Evolutionary conservation across 2,113 vertebrate genomes (phyloP).

Genomic region (Bos indicus): DNA sequence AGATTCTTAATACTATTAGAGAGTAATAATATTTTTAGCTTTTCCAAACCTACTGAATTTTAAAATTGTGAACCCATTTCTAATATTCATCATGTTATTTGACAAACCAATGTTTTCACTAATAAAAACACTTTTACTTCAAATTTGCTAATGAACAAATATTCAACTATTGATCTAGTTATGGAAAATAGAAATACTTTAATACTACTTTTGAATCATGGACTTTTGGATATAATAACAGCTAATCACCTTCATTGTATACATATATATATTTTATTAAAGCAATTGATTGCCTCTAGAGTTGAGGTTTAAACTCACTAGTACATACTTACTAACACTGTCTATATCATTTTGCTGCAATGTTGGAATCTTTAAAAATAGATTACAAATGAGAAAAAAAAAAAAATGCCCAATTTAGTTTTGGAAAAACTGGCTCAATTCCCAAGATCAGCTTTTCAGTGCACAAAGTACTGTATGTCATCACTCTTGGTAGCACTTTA

Average conservation of each 20-base stretch:
- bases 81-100: neutral
- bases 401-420: neutral
- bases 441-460: neutral
- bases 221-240: neutral
- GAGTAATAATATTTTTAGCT: neutral
- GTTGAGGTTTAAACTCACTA: neutral
- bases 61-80: neutral
- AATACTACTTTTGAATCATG: neutral
- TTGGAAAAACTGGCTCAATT: neutral
- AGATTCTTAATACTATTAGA: neutral
- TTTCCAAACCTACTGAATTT: neutral
- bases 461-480: neutral
- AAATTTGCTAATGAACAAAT: neutral
- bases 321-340: neutral
- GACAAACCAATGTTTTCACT: neutral
- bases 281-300: neutral
- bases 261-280: neutral
- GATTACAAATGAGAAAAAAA: neutral
- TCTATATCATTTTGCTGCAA: neutral
- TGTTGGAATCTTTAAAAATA: neutral
- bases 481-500: neutral
- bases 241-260: fast-evolving
- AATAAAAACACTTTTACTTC: neutral
- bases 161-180: neutral
- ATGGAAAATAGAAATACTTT: neutral